Percentiles rank a stretch among this genome's conserved stretches.
phyloP scores from a whole-genome alignment of 2,888 invertebrate genomes.

The Salticus scenicus region DNA sequence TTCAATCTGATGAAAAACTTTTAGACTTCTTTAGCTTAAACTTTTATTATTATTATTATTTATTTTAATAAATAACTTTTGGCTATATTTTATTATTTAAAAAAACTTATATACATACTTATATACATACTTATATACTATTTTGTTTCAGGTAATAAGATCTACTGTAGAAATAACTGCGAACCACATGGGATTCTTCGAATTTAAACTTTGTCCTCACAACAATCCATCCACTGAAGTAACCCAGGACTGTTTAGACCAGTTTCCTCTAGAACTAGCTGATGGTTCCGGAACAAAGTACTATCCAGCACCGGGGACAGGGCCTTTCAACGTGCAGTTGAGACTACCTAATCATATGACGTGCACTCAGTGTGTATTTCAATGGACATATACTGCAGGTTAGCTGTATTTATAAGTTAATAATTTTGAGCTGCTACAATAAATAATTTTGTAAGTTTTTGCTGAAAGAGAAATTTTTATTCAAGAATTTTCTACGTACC shows the following conservation, averaged over 20 bases:
- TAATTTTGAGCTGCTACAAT: too few species aligned
- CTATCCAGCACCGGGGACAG: constrained; percentile 59
- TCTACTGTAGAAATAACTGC: constrained; percentile 89
- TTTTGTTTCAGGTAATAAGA: constrained; percentile 77
- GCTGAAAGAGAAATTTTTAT: too few species aligned
- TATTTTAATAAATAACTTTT: too few species aligned
- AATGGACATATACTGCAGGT: constrained; percentile 76
- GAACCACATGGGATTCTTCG: constrained; percentile 90
- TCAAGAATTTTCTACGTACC: too few species aligned
- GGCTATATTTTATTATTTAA: too few species aligned
- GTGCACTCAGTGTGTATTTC: constrained; percentile 76
- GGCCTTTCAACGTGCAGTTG: constrained; percentile 65
- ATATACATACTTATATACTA: too few species aligned
- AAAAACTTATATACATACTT: too few species aligned
- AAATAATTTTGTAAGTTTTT: too few species aligned
- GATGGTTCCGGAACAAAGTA: constrained; percentile 80
- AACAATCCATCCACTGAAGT: constrained; percentile 85
- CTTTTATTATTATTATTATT: too few species aligned
- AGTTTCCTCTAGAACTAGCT: constrained; percentile 80
- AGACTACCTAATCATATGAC: constrained; percentile 82
- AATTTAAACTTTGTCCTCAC: constrained; percentile 88
- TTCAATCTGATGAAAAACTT: too few species aligned
- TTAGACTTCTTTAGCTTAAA: too few species aligned
- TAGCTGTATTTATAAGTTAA: not conserved
- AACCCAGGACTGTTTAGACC: constrained; percentile 87